Percentiles rank a stretch among this genome's conserved stretches.
Conservation (phyloP, 2,113 vertebrate species). For the Pseudorectes ferrugineus region DNA sequence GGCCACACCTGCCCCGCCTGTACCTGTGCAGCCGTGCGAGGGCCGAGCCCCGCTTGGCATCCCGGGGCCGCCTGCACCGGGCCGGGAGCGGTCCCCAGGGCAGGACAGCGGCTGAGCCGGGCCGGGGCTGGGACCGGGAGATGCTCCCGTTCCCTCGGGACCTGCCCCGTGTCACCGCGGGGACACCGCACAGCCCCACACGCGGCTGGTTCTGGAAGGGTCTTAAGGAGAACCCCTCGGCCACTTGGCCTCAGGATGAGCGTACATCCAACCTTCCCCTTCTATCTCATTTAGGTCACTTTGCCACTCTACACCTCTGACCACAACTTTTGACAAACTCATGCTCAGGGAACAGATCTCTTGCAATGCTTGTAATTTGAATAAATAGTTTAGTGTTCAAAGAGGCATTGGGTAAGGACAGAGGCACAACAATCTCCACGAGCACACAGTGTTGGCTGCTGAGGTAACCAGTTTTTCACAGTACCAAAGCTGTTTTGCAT, state of each 20-base stretch:
- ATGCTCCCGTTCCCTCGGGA: neutral
- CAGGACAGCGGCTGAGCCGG: neutral
- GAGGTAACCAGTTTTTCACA: neutral
- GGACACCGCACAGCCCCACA: neutral
- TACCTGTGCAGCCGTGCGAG: neutral
- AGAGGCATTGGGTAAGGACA: neutral
- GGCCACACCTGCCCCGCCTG: neutral
- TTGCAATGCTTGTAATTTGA: neutral
- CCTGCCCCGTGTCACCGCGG: neutral
- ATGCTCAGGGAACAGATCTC: neutral
- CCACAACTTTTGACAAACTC: neutral
- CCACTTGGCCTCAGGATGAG: accelerated
- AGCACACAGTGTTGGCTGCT: neutral
- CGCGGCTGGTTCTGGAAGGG: neutral
- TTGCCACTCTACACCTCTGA: neutral
- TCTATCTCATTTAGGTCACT: neutral
- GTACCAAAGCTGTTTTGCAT: neutral
- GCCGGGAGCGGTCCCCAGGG: neutral
- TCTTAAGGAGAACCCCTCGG: accelerated
- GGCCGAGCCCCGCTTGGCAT: neutral
- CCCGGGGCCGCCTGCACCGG: neutral
- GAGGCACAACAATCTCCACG: neutral
- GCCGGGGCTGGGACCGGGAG: neutral
- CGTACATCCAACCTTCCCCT: neutral
- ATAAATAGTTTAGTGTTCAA: neutral